Evolutionary conservation across 2,113 vertebrate species (phyloP), one percentile per base, ranked within the genome.

Genomic region (Chionis minor): DNA sequence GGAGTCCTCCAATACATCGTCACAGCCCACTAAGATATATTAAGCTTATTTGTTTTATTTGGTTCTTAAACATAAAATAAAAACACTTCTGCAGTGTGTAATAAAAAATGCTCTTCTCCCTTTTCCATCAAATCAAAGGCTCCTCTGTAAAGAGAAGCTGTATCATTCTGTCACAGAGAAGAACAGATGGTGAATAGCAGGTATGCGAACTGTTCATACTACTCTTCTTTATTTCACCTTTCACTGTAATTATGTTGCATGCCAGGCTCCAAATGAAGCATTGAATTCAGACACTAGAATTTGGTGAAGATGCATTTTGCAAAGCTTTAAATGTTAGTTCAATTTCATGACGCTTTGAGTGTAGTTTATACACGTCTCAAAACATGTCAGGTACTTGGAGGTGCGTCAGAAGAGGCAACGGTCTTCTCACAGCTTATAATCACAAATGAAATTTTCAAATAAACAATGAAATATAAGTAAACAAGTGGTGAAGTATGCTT

Each of bases 121-220:
- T 75, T 88, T 88, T 56, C 45, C 40, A 74, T 65, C 44, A 49
- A 69, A 35, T 47, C 28, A 88, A 83, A 94, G 42, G 33, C 51
- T 63, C 22, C 32, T 81, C 70, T 92, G n/a, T 89, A 73, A 79
- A 84, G 42, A 66, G 72, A 90, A 81, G 8, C 47, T 69, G 45
- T 92, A 62, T 89, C 85, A 30, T 83, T 95, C 86, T 97, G 79
- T 96, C 82, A 70, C 69, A 89, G 77, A 77, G 90, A 91, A 82
- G 90, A 97, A 91, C 93, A 97, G 96, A 95, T 97, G 96, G 96
- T 66, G 93, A 97, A 92, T 96, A 97, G 94, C 96, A 97, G 96
- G 95, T 96, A 95, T 94, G 94, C 45, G 1, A 92, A 94, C 82
- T 95, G 87, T 82, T 95, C 91, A 67, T 93, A 92, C 94, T 96